Percentiles rank a stretch among this genome's conserved stretches.
These are phyloP conservation scores for Sphenodon punctatus DNA, from an alignment of 2,797 vertebrate genomes.

Conservation along the genomic window DNA sequence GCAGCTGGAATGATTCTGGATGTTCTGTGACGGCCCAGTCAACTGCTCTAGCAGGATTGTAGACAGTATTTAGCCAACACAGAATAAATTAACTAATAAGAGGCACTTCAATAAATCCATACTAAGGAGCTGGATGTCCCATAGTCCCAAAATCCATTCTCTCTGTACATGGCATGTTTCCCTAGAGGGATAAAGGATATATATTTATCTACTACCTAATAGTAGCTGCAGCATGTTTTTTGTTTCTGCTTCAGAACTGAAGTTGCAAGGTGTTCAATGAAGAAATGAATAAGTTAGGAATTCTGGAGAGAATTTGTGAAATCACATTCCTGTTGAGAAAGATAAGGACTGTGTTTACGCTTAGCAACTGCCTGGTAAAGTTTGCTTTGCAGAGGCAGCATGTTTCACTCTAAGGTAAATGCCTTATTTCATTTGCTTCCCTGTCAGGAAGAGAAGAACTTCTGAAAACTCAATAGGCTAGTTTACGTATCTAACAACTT, in stretches of 20 bases:
- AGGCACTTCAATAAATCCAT: neutral
- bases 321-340: conserved; percentile 45
- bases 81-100: conserved; percentile 9
- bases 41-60: neutral
- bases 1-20: too few relatives aligned
- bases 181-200: neutral
- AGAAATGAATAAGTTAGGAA: conserved; percentile 28
- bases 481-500: conserved; percentile 36
- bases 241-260: conserved; percentile 16
- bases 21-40: too few relatives aligned
- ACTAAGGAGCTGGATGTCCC: neutral
- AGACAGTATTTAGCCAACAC: conserved; percentile 9
- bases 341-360: conserved; percentile 64
- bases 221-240: neutral
- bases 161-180: neutral
- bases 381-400: conserved; percentile 50
- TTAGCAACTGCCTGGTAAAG: conserved; percentile 58
- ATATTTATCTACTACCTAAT: conserved; percentile 6
- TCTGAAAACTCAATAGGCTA: conserved; percentile 45
- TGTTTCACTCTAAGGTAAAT: conserved; percentile 38
- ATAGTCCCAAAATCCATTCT: neutral
- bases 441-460: conserved; percentile 46
- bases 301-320: conserved; percentile 47
- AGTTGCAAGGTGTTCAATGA: conserved; percentile 27
- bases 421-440: conserved; percentile 52